Base-by-base conservation (phyloP, 2,797 vertebrate species). In the Gymnoscopelus microlampas region DNA sequence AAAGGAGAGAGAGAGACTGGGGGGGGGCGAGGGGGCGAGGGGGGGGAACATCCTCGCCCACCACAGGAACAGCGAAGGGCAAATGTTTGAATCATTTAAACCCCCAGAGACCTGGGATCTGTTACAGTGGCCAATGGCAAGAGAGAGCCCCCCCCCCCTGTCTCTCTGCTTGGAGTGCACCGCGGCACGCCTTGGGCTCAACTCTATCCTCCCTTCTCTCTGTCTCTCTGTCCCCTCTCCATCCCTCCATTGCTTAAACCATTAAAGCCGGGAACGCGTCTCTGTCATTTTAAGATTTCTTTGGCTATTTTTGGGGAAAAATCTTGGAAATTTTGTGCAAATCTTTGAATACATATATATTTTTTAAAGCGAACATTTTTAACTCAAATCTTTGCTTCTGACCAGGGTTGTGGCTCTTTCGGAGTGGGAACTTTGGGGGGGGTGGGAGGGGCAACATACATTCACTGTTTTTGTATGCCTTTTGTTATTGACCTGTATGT, bases 51-150 rank as follows among this genome's bases (percentile, higher is more conserved):
- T 85, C 82, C 87, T 82, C 74, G 78, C 74, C 81, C 82, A 86
- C 80, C 79, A 66, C 86, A 86, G 80, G 81, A 89, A 87, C 85
- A 87, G 78, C 61, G 63, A 92, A 92, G 92, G 91, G 87, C 91
- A 91, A 89, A 89, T 87, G 87, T 85, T 89, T 93, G 89, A 91
- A 92, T 93, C 87, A 91, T 93, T 93, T 91, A 92, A 92, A 92
- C 92, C 92, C 92, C 91, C 66, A 77, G 91, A 89, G 91, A 92
- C 77, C 77, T 2, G 24, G 76, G 85, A 92, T 93, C 87, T 90
- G 79, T 93, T 92, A 89, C 89, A 82, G 78, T 79, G 87, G 84
- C 88, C 89, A 88, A 77, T 90, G 81, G 84, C 82, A 77, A 81
- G 62, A 66, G 66, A 63, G 78, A 3, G 26, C 26, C 3, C 26